Conservation (phyloP, 2,797 vertebrate genomes). For the Trachurus trachurus region DNA sequence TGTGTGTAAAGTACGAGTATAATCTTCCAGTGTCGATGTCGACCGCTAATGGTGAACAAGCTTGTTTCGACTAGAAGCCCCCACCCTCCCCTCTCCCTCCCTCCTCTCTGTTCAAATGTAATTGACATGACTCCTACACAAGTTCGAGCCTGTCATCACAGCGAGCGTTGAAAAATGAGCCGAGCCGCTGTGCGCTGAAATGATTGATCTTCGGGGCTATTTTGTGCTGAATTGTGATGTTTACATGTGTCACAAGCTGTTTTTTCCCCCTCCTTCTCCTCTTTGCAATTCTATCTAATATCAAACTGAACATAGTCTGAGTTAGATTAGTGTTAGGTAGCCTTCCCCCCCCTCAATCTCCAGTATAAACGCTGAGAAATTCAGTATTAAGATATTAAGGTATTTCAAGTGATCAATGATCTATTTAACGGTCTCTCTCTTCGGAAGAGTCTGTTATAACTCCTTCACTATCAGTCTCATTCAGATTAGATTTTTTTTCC, state of each 20-base stretch:
- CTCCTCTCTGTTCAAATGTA: conserved; percentile 54
- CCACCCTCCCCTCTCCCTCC: background rate
- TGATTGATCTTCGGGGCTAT: conserved; percentile 59
- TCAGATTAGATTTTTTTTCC: conserved; percentile 59
- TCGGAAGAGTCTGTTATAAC: conserved; percentile 39
- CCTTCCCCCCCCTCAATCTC: background rate
- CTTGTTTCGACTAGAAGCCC: conserved; percentile 57
- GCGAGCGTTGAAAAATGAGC: conserved; percentile 62
- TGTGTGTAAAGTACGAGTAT: conserved; percentile 51
- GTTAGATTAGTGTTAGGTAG: background rate
- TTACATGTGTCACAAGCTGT: conserved; percentile 35
- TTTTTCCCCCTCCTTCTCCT: background rate
- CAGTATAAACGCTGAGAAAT: conserved; percentile 20
- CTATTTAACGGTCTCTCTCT: conserved; percentile 29
- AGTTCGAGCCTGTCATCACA: conserved; percentile 71
- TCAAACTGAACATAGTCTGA: background rate
- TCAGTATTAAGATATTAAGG: conserved; percentile 14
- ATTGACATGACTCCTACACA: conserved; percentile 77
- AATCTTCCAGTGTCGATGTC: conserved; percentile 66
- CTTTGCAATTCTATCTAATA: conserved; percentile 29
- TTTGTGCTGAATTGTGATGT: conserved; percentile 55
- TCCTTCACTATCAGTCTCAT: conserved; percentile 45
- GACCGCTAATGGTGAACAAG: conserved; percentile 72
- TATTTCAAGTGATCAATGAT: conserved; percentile 21
- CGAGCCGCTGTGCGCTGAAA: conserved; percentile 22